Evolutionary conservation across 2,888 invertebrate genomes (phyloP).

Genomic region (Cordilura impudica): DNA sequence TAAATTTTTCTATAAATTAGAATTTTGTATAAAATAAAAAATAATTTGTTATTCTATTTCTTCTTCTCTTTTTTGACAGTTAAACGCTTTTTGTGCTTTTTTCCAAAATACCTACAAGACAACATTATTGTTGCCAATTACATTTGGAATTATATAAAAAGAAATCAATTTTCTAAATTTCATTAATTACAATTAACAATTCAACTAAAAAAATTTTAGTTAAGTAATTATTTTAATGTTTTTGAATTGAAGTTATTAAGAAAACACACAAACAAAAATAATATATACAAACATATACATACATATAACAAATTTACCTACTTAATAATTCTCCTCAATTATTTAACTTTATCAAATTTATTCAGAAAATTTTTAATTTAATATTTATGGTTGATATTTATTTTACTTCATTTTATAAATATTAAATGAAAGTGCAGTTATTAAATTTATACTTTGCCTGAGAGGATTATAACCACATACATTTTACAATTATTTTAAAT

Average conservation of each 20-base stretch:
- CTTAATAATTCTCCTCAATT: neutral
- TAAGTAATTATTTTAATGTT: neutral
- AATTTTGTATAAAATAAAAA: no score
- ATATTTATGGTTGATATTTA: slow-evolving; percentile 34
- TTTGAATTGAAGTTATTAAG: slow-evolving; percentile 25
- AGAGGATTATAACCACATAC: neutral
- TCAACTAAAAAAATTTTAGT: slow-evolving; percentile 7
- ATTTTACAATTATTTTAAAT: slow-evolving; percentile 1
- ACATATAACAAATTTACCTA: neutral
- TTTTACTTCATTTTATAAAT: neutral
- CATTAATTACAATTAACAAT: slow-evolving; percentile 7
- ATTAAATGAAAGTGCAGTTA: no score
- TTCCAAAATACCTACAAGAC: neutral
- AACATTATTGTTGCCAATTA: neutral
- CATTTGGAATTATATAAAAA: neutral
- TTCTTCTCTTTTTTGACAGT: slow-evolving; percentile 15
- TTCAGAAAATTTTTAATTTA: neutral
- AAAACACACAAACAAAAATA: neutral
- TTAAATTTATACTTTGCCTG: neutral
- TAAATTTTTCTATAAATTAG: no score
- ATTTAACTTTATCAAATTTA: neutral
- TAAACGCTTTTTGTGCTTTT: neutral
- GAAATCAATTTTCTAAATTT: slow-evolving; percentile 9
- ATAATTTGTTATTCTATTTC: neutral
- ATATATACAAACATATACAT: no score